Base-by-base conservation (phyloP, 2,797 vertebrate genomes). In the Falco biarmicus region DNA sequence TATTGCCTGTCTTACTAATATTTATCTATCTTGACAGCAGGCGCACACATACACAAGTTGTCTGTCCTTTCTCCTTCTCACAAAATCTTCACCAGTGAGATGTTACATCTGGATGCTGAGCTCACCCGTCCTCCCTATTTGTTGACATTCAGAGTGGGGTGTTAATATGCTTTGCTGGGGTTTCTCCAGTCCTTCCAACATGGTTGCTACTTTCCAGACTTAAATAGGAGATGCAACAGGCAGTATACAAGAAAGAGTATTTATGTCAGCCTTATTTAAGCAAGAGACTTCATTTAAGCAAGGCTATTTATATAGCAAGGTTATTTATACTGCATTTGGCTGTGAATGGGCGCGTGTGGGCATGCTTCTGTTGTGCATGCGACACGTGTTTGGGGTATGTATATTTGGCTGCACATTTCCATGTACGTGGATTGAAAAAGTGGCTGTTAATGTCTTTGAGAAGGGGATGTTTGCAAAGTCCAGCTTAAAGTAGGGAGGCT, bases 341-440 rank as follows among this genome's bases (percentile, higher is more conserved):
- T 94, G 92, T 83, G 90, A 87, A 93, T 89, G 78, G 84, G 89
- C 26, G 15, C 77, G 94, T 70, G 95, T 87, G 79, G 87, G 89
- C 91, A 71, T 1, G 21, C 78, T 93, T 70, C 93, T 93, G 93
- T 79, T 93, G 70, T 89, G 84, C 86, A 75, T 51, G 81, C 1
- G 0, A 87, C 94, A 94, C 54, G 43, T 95, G 90, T 94, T 84
- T 73, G 64, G 63, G 86, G 71, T 73, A 28, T 70, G 71, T 89
- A 79, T 89, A 80, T 93, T 90, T 87, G 88, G 83, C 84, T 95
- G 74, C 84, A 80, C 68, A 37, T 93, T 95, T 87, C 74, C 77
- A 77, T 61, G 53, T 61, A 34, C 43, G 29, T 1, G 37, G 56
- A n/a, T 34, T 89, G 61, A 75, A 79, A 47, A 90, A 89, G 68